Base-by-base conservation (phyloP, 30 jellyfish, hydroid and myxozoan species). In the Aurelia aurita region DNA sequence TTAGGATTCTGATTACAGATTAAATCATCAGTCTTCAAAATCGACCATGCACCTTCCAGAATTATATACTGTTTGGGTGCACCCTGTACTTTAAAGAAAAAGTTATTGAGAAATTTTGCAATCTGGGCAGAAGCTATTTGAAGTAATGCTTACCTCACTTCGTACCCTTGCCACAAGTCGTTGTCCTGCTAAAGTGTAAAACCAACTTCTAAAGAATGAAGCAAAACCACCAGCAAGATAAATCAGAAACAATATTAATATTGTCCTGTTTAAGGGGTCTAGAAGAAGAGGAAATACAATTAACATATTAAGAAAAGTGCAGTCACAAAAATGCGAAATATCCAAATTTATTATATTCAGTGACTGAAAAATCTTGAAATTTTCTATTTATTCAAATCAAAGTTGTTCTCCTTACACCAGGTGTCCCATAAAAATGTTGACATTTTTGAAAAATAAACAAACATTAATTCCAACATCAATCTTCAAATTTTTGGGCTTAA, bases 181-280 rank as follows among this genome's bases (percentile, higher is more conserved):
- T 53, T 92, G 98, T 35, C 98, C 98, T 26, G 98, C 91, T 69
- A 92, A 46, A 8, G 98, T 92, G 83, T 80, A 92, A 13, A 92
- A 62, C 98, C 98, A 92, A 12, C 97, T 69, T 18, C 98, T 53
- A 60, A 92, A 92, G 67, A 86, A 80, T 8, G 98, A 71, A 0
- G 93, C 96, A n/a, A 92, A 10, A 3, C 97, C 96, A 43, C 98
- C 98, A 58, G 63, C 86, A 49, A 54, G 25, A 53, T 92, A 92
- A 16, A 92, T 87, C 6, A 66, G 57, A 71, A 92, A 92, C 66
- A 92, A 66, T 27, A 69, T 53, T 47, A 92, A 55, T 58, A 87
- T 77, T 43, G 91, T 80, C 28, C 73, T 49, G 87, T 92, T 92
- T 72, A 92, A 65, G 6, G 87, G 93, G 2, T 61, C 97, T 90